Conservation (phyloP, 2,797 vertebrate genomes). For the Microchirus variegatus region DNA sequence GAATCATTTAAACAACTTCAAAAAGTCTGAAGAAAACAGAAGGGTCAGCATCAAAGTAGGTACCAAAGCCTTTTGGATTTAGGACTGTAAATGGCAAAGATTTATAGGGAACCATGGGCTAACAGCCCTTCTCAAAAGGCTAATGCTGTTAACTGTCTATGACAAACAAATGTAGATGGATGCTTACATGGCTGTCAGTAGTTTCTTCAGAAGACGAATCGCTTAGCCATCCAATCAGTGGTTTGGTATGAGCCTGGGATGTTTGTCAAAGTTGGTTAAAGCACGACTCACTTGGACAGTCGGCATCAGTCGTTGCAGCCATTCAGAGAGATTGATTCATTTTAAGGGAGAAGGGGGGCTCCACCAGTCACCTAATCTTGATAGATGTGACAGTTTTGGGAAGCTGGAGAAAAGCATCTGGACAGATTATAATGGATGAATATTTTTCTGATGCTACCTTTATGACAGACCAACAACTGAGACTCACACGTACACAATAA, state of each 20-base stretch:
- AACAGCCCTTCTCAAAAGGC: conserved; percentile 64
- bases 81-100: conserved; percentile 53
- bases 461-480: conserved; percentile 34
- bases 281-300: conserved; percentile 47
- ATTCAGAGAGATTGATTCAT: conserved; percentile 66
- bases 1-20: too few species aligned
- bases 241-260: conserved; percentile 61
- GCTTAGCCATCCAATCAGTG: conserved; percentile 62
- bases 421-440: conserved; percentile 65
- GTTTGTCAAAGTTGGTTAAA: conserved; percentile 68
- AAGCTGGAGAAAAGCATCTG: conserved; percentile 44
- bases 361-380: conserved; percentile 60
- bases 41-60: background rate
- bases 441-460: conserved; percentile 45
- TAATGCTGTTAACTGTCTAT: conserved; percentile 74
- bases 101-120: conserved; percentile 48
- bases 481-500: conserved; percentile 19
- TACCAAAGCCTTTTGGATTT: conserved; percentile 55
- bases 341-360: conserved; percentile 56
- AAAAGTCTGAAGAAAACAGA: conserved; percentile 1
- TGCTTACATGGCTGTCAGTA: conserved; percentile 44
- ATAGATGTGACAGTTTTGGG: conserved; percentile 65
- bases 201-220: conserved; percentile 62
- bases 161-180: conserved; percentile 71
- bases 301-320: conserved; percentile 50